These are phyloP conservation scores for Carposina sasakii DNA, from an alignment of 1,140 invertebrate species.

Conservation along the genomic window DNA sequence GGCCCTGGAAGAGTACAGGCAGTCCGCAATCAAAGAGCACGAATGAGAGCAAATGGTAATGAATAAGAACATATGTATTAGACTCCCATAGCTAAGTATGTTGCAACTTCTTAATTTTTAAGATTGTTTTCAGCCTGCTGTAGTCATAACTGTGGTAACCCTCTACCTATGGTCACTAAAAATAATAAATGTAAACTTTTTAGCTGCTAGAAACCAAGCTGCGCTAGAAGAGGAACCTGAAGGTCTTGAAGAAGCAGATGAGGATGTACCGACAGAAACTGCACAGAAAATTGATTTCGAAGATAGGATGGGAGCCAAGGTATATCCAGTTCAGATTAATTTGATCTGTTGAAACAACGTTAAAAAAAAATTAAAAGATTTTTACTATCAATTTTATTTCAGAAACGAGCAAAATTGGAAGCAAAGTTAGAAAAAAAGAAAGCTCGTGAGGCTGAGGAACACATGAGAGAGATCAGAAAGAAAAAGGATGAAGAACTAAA, in stretches of 20 bases:
- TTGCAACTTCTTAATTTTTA: neutral
- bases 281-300: constrained; percentile 70
- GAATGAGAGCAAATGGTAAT: constrained; percentile 74
- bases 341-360: neutral
- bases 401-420: constrained; percentile 90
- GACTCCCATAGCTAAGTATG: neutral
- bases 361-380: constrained; percentile 6
- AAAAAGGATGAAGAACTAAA: constrained; percentile 79
- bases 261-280: constrained; percentile 57
- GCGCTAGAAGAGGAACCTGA: constrained; percentile 53
- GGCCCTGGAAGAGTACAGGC: constrained; percentile 74
- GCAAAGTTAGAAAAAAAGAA: constrained; percentile 93
- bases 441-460: constrained; percentile 84
- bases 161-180: too few relatives aligned
- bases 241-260: constrained; percentile 49
- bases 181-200: constrained; percentile 8
- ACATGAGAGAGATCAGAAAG: constrained; percentile 81
- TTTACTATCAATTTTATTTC: too few relatives aligned
- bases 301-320: constrained; percentile 92
- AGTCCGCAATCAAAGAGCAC: constrained; percentile 75
- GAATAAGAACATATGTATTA: neutral
- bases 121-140: neutral
- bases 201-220: constrained; percentile 54
- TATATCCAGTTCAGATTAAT: constrained; percentile 25
- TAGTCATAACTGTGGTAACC: neutral